phyloP scores from a whole-genome alignment of 2,113 vertebrate genomes.

The Ornithorhynchus anatinus region DNA sequence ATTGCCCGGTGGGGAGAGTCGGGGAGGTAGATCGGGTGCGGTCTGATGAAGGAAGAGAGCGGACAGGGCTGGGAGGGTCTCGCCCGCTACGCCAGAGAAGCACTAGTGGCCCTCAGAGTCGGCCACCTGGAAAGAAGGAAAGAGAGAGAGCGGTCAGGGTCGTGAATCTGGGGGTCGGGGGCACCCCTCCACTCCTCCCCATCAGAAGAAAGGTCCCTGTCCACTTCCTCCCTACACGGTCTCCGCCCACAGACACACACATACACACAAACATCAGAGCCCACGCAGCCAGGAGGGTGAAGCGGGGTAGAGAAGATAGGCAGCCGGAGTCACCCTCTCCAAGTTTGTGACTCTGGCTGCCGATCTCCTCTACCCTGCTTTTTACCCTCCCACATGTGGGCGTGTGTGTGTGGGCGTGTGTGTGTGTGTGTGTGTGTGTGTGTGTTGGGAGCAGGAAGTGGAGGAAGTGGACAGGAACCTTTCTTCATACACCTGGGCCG shows the following conservation, averaged over 20 bases:
- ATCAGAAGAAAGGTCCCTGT: no score
- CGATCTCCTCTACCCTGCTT: background rate
- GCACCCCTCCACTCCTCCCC: no score
- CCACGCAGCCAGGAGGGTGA: background rate
- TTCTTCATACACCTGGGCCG: background rate
- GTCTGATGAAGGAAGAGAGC: no score
- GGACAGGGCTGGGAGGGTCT: no score
- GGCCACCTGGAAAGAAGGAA: no score
- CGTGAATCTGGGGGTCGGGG: no score
- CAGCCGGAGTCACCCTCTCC: background rate
- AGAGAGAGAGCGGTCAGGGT: no score
- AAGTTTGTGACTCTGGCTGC: background rate
- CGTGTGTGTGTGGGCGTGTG: background rate
- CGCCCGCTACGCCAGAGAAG: no score
- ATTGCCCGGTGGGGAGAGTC: slow-evolving; percentile 6
- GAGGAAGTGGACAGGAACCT: background rate
- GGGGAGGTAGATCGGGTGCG: no score
- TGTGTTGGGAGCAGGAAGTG: background rate
- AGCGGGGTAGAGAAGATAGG: background rate
- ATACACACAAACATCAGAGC: background rate
- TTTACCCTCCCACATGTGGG: background rate
- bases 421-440: background rate
- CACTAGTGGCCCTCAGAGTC: no score
- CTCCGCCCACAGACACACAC: no score
- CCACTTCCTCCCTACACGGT: no score